Percentiles rank a stretch among this genome's conserved stretches.
Conservation (phyloP, 35 echinoderm and acorn worm species). For the Ophioderma brevispina region DNA sequence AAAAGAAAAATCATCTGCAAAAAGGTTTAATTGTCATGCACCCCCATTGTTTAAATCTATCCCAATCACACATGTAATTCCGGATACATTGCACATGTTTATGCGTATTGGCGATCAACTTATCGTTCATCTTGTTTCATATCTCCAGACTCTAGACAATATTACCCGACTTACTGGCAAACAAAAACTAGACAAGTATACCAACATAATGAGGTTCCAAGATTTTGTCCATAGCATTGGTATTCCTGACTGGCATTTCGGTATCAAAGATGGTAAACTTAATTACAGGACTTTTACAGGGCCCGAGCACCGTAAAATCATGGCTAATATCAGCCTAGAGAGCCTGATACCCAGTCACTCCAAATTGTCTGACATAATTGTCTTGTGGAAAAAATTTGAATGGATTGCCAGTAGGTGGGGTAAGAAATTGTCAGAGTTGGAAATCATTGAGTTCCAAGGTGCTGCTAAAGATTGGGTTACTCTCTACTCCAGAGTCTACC, state of each 20-base stretch:
- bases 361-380: not conserved
- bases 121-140: constrained; percentile 19
- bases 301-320: constrained; percentile 33
- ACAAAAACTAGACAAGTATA: constrained; percentile 15
- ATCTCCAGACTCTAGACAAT: constrained; percentile 28
- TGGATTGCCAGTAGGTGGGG: too few relatives aligned
- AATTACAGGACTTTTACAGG: constrained; percentile 22
- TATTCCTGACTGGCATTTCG: constrained; percentile 33
- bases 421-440: too few relatives aligned
- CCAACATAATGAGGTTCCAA: constrained; percentile 53
- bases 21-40: constrained; percentile 5
- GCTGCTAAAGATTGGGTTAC: too few relatives aligned
- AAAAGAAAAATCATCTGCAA: not conserved
- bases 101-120: constrained; percentile 58
- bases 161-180: not conserved
- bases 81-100: constrained; percentile 52
- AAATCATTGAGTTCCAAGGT: too few relatives aligned
- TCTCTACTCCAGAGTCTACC: too few relatives aligned
- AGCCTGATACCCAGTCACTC: constrained; percentile 22
- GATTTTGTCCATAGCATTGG: constrained; percentile 24
- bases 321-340: constrained; percentile 17
- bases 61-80: constrained; percentile 20
- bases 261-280: constrained; percentile 27
- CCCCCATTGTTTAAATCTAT: constrained; percentile 28
- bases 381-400: not conserved